Evolutionary conservation across 1,140 invertebrate genomes (phyloP).

Genomic region (Hyles euphorbiae): DNA sequence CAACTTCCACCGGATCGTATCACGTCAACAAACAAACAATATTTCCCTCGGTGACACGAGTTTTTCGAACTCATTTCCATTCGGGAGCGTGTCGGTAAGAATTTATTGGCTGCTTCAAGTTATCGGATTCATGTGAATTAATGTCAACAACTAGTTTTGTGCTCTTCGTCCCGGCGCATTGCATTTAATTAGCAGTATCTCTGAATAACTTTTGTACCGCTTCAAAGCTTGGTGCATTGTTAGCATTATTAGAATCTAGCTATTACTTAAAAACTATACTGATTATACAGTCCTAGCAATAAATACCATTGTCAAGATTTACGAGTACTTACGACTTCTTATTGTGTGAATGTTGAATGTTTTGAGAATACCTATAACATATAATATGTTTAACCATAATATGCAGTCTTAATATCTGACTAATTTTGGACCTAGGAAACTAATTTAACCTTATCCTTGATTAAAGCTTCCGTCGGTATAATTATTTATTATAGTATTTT

Average conservation of each 20-base stretch:
- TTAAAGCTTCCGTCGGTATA: no score
- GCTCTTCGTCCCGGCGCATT: constrained; percentile 48
- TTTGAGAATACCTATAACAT: no score
- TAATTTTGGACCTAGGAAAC: no score
- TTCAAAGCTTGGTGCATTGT: neutral
- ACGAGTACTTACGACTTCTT: no score
- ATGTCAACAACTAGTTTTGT: constrained; percentile 34
- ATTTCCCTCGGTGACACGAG: constrained; percentile 40
- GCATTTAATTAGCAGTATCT: constrained; percentile 48
- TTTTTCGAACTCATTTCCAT: constrained; percentile 52
- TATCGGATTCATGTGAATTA: constrained; percentile 28
- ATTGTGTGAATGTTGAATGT: no score
- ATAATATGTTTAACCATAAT: no score
- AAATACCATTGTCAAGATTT: no score
- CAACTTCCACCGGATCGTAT: constrained; percentile 42
- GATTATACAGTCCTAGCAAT: no score
- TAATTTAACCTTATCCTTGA: no score
- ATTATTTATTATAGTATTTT: no score
- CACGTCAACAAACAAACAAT: constrained; percentile 58
- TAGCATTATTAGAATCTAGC: neutral
- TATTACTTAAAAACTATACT: no score
- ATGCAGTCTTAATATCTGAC: no score
- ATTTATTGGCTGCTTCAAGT: constrained; percentile 35
- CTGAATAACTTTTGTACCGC: constrained; percentile 30
- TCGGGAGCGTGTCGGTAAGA: constrained; percentile 31